Percentiles rank a stretch among this genome's conserved stretches.
Evolutionary conservation across 2,797 vertebrate genomes (phyloP).

Genomic region (Danio aesculapii): DNA sequence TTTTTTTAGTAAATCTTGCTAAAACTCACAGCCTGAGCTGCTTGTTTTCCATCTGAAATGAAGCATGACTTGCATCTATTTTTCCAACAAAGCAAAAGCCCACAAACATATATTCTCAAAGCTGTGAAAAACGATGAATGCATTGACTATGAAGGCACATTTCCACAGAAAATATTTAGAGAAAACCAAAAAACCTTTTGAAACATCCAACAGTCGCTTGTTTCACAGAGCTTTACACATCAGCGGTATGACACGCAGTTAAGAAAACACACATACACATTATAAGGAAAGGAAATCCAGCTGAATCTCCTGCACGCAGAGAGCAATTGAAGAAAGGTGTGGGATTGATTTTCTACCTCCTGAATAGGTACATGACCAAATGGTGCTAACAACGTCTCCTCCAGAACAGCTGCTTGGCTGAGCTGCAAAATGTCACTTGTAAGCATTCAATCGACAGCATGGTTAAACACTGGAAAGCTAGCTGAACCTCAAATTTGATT

Average conservation of each 20-base stretch:
- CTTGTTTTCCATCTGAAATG: background rate
- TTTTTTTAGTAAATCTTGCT: background rate
- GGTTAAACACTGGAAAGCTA: conserved; percentile 1
- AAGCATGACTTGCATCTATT: conserved; percentile 2
- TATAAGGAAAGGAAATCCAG: background rate
- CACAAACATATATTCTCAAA: background rate
- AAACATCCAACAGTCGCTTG: background rate
- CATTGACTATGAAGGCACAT: background rate
- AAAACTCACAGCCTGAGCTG: background rate
- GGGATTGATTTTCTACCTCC: conserved; percentile 19
- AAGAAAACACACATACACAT: background rate
- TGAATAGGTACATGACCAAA: conserved; percentile 35
- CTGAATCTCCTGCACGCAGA: conserved; percentile 12
- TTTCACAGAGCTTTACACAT: background rate
- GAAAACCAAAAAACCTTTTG: background rate
- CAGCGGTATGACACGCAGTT: background rate
- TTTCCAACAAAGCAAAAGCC: conserved; percentile 2
- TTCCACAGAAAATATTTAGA: background rate
- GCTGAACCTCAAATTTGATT: background rate
- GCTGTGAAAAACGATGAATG: background rate
- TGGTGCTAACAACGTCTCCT: conserved; percentile 20
- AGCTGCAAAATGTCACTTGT: conserved; percentile 24
- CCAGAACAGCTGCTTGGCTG: conserved; percentile 12
- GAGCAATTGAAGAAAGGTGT: conserved; percentile 19
- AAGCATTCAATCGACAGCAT: conserved; percentile 17